These are phyloP conservation scores for Argopecten irradians DNA, from an alignment of 1,140 invertebrate species.

Conservation along the genomic window DNA sequence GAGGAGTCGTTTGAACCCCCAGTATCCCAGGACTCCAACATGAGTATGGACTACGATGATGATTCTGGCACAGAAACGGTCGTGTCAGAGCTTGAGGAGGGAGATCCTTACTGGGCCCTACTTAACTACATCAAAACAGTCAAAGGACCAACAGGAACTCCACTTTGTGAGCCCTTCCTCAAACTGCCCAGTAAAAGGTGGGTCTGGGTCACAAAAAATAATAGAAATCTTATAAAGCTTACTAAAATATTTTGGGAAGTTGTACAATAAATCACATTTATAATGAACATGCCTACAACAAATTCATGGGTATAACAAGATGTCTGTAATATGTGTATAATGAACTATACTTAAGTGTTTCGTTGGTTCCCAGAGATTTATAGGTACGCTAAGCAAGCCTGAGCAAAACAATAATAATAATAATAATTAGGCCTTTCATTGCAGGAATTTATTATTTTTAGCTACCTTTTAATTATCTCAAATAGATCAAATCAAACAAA, in stretches of 20 bases:
- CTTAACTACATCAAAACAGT: constrained; percentile 87
- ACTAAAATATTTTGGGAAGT: too few relatives aligned
- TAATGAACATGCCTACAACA: background rate
- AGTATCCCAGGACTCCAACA: constrained; percentile 59
- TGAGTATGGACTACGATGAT: constrained; percentile 62
- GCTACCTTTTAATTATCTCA: too few relatives aligned
- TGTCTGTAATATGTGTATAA: too few relatives aligned
- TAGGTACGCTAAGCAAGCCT: too few relatives aligned
- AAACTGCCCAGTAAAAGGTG: constrained; percentile 89
- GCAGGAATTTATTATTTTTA: too few relatives aligned
- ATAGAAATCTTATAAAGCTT: too few relatives aligned
- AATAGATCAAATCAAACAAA: too few relatives aligned
- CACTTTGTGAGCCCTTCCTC: constrained; percentile 92
- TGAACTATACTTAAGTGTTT: too few relatives aligned
- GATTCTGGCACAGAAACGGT: constrained; percentile 67
- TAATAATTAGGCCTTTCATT: too few relatives aligned
- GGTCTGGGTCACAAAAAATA: background rate
- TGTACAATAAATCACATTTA: background rate
- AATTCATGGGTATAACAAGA: background rate
- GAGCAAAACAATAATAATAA: too few relatives aligned
- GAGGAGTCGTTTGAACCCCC: constrained; percentile 77
- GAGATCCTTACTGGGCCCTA: constrained; percentile 82
- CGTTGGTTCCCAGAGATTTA: too few relatives aligned
- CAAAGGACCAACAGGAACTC: constrained; percentile 82
- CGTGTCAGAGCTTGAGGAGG: constrained; percentile 60